Conservation (phyloP, 2,797 vertebrate genomes). For the Pempheris klunzingeri region DNA sequence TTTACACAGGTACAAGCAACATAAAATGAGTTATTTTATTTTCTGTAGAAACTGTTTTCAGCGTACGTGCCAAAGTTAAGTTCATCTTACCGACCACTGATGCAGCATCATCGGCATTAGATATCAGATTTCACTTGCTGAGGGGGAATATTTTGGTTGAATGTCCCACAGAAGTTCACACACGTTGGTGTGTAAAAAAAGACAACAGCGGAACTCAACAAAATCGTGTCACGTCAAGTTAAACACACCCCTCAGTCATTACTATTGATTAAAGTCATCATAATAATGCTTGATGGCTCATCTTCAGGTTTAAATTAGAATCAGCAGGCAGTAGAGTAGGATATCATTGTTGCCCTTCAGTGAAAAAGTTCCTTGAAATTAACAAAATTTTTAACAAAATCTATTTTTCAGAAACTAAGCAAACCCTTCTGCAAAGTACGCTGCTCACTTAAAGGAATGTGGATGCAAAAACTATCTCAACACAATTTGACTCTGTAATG, state of each 20-base stretch:
- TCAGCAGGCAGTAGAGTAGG: background rate
- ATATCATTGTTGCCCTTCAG: background rate
- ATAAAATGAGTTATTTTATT: background rate
- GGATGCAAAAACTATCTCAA: too few species aligned
- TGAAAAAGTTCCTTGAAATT: background rate
- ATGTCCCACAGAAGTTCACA: background rate
- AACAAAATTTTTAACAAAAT: too few species aligned
- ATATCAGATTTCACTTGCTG: conserved; percentile 19
- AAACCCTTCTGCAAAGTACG: background rate
- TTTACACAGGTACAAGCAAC: background rate
- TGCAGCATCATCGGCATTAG: conserved; percentile 29
- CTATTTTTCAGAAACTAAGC: background rate
- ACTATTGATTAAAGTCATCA: conserved; percentile 1
- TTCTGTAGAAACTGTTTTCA: conserved; percentile 3
- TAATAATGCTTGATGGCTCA: background rate
- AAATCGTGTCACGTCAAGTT: background rate
- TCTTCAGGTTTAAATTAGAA: conserved; percentile 7
- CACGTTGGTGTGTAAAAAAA: background rate
- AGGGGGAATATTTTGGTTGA: conserved; percentile 26
- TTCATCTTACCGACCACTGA: conserved; percentile 58
- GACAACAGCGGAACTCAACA: background rate
- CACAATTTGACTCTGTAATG: background rate
- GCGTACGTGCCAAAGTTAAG: conserved; percentile 49
- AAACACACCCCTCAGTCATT: background rate
- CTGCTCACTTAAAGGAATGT: background rate